Percentiles rank a stretch among this genome's conserved stretches.
Evolutionary conservation across 2,888 invertebrate species (phyloP).

Genomic region (Thalpophila matura): DNA sequence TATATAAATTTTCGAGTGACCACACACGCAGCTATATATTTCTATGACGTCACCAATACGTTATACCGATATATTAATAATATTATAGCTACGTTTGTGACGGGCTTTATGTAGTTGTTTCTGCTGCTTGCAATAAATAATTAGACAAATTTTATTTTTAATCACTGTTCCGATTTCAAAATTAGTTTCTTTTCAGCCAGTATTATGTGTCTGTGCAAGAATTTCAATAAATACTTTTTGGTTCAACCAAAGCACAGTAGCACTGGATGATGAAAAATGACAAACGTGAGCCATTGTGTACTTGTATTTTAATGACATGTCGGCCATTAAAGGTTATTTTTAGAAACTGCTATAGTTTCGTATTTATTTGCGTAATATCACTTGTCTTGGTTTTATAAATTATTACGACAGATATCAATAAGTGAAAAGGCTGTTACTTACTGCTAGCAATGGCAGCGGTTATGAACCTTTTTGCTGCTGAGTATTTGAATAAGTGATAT

Average conservation of each 20-base stretch:
- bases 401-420: constrained; percentile 57
- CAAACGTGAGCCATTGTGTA: constrained; percentile 21
- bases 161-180: neutral
- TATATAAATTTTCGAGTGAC: no score
- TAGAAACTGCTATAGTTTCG: constrained; percentile 57
- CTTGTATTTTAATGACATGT: constrained; percentile 12
- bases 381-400: constrained; percentile 49
- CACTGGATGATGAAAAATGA: constrained; percentile 6
- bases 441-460: neutral
- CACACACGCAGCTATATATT: no score
- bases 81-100: no score
- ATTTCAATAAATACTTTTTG: constrained; percentile 7
- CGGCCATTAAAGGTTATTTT: constrained; percentile 54
- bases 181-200: neutral
- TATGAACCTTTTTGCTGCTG: constrained; percentile 23
- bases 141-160: neutral
- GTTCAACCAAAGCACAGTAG: constrained; percentile 1
- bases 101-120: no score
- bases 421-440: constrained; percentile 33
- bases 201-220: neutral
- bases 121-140: neutral
- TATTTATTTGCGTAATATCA: constrained; percentile 57
- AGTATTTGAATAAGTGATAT: constrained; percentile 37
- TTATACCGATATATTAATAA: no score
- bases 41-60: no score